These are phyloP conservation scores for Ochropacha duplaris DNA, from an alignment of 2,888 invertebrate species.

Conservation along the genomic window DNA sequence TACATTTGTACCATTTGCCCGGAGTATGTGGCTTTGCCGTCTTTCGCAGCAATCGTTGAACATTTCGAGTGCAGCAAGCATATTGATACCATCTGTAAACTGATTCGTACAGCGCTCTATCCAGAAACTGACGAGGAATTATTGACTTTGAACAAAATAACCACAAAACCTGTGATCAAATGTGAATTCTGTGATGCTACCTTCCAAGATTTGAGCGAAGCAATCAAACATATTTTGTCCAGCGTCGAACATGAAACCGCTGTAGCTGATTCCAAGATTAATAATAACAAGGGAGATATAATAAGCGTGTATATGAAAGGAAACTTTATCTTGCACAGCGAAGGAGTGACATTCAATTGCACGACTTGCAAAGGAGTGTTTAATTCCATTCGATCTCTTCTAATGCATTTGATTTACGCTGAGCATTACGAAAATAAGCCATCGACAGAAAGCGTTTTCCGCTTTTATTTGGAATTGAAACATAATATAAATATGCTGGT, in stretches of 20 bases:
- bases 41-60: conserved; percentile 69
- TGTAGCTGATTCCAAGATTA: conserved; percentile 47
- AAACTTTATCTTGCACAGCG: conserved; percentile 63
- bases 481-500: conserved; percentile 72
- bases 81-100: conserved; percentile 58
- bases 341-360: conserved; percentile 64
- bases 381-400: conserved; percentile 63
- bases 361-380: conserved; percentile 59
- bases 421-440: conserved; percentile 64
- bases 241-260: conserved; percentile 60
- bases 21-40: conserved; percentile 60
- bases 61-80: conserved; percentile 69
- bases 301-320: conserved; percentile 74
- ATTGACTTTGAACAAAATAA: conserved; percentile 49
- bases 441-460: conserved; percentile 63
- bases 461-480: conserved; percentile 73
- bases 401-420: conserved; percentile 67
- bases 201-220: conserved; percentile 49
- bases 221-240: conserved; percentile 56
- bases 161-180: conserved; percentile 33
- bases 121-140: conserved; percentile 49
- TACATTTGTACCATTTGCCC: conserved; percentile 72
- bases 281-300: conserved; percentile 62
- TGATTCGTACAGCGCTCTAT: conserved; percentile 59
- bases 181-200: conserved; percentile 57